Percentiles rank a stretch among this genome's conserved stretches.
Evolutionary conservation across 2,113 vertebrate species (phyloP).

Genomic region (Lepus americanus): DNA sequence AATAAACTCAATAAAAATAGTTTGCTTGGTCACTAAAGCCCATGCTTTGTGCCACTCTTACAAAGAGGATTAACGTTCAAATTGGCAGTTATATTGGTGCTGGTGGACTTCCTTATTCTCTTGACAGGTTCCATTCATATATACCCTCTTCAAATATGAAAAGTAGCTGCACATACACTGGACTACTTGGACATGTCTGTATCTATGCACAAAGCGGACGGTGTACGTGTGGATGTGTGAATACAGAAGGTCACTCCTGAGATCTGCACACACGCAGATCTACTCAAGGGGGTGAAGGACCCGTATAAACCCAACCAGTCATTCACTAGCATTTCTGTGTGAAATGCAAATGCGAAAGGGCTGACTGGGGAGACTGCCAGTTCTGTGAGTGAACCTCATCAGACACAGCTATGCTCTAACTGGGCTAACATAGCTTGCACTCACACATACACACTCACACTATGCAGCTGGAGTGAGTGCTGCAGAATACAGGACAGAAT

Average conservation of each 20-base stretch:
- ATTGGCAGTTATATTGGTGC: neutral
- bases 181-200: neutral
- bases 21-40: neutral
- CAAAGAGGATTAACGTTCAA: conserved; percentile 6
- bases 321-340: neutral
- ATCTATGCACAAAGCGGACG: neutral
- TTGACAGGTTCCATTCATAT: neutral
- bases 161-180: neutral
- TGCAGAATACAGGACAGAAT: neutral
- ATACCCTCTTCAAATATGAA: neutral
- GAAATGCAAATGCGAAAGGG: neutral
- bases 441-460: neutral
- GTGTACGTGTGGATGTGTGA: neutral
- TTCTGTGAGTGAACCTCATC: neutral
- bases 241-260: neutral
- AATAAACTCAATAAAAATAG: conserved; percentile 21
- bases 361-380: neutral
- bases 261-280: neutral
- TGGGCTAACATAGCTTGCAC: neutral
- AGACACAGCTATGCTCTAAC: no score
- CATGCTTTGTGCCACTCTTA: neutral
- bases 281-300: neutral
- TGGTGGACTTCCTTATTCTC: neutral
- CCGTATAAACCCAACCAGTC: neutral
- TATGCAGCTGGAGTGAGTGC: neutral